Conservation (phyloP, 2,797 vertebrate genomes). For the Scarus forsteni region DNA sequence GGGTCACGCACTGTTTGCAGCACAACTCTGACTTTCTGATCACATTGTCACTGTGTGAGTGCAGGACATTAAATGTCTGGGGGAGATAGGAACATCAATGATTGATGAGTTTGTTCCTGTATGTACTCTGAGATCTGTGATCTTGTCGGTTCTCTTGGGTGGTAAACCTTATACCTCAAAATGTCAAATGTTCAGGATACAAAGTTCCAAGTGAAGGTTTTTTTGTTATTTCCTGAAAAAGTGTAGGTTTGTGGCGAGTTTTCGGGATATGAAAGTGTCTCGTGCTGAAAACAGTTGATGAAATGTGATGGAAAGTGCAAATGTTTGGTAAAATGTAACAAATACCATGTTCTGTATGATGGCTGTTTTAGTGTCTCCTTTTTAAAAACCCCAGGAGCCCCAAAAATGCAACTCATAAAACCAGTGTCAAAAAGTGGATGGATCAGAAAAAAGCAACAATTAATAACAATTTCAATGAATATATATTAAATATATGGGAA, state of each 20-base stretch:
- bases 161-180: conserved; percentile 51
- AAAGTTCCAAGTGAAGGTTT: not conserved
- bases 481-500: too few species aligned
- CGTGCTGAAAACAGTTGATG: not conserved
- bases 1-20: conserved; percentile 52
- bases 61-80: conserved; percentile 74
- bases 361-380: too few species aligned
- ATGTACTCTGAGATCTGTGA: conserved; percentile 61
- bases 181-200: conserved; percentile 57
- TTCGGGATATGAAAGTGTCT: conserved; percentile 4
- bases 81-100: conserved; percentile 69
- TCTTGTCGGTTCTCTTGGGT: conserved; percentile 34
- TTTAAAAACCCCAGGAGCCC: too few species aligned
- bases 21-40: conserved; percentile 66
- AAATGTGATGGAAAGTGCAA: too few species aligned
- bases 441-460: too few species aligned
- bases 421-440: too few species aligned
- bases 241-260: conserved; percentile 10
- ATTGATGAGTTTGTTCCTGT: conserved; percentile 76
- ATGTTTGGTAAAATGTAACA: too few species aligned
- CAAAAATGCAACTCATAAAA: too few species aligned
- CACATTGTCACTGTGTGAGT: conserved; percentile 69
- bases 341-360: too few species aligned
- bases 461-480: too few species aligned
- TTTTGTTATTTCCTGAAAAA: conserved; percentile 28